Percentiles rank a stretch among this genome's conserved stretches.
These are phyloP conservation scores for Epinotia bilunana DNA, from an alignment of 2,888 invertebrate genomes.

Conservation along the genomic window DNA sequence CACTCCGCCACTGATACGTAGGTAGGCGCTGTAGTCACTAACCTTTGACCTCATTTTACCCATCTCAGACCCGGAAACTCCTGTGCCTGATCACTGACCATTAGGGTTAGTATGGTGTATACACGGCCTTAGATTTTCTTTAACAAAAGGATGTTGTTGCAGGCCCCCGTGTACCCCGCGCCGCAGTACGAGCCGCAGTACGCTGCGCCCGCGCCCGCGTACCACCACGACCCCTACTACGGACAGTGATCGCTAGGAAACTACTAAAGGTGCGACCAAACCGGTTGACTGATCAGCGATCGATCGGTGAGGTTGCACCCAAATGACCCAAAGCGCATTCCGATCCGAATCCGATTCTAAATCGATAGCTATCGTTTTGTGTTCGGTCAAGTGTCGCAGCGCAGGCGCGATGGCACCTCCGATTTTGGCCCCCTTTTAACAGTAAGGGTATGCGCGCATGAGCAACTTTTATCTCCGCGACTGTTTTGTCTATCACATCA, in stretches of 20 bases:
- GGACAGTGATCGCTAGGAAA: conserved; percentile 57
- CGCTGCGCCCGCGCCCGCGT: conserved; percentile 46
- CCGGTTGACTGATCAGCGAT: not conserved
- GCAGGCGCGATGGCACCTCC: not conserved
- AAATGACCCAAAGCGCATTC: too few species aligned
- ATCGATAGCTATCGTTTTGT: not conserved
- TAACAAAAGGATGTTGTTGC: conserved; percentile 6
- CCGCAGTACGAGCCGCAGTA: conserved; percentile 46
- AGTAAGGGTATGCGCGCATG: too few species aligned
- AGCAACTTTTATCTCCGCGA: too few species aligned
- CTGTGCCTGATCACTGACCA: too few species aligned
- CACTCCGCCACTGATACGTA: too few species aligned
- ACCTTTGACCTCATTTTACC: too few species aligned
- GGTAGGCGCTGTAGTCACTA: too few species aligned
- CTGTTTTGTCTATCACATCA: too few species aligned
- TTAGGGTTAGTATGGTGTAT: too few species aligned
- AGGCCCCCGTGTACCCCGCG: conserved; percentile 43
- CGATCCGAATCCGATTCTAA: not conserved
- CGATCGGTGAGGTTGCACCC: not conserved
- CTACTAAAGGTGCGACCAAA: not conserved
- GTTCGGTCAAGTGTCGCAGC: not conserved
- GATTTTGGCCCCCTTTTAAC: not conserved
- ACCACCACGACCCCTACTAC: conserved; percentile 72
- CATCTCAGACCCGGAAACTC: too few species aligned
- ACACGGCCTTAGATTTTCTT: not conserved